Conservation (phyloP, 2,797 vertebrate genomes). For the Limosa lapponica region DNA sequence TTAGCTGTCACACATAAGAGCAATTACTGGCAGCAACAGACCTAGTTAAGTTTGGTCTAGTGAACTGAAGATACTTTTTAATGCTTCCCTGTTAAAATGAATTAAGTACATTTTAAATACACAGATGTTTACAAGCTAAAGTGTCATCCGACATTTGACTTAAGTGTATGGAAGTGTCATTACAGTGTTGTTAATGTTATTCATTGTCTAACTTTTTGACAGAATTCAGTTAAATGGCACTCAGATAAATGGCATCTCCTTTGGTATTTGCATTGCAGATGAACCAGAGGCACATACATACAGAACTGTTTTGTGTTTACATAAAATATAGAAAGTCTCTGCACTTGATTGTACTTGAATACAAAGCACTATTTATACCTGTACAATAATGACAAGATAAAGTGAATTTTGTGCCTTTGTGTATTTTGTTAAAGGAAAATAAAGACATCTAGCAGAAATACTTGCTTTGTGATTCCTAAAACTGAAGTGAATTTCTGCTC, state of each 20-base stretch:
- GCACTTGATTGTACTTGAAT: constrained; percentile 85
- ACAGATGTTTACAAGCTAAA: constrained; percentile 71
- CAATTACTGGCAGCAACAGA: constrained; percentile 51
- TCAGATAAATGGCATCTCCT: constrained; percentile 66
- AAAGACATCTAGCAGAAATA: constrained; percentile 76
- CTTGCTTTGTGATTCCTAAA: constrained; percentile 67
- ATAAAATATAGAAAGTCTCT: constrained; percentile 79
- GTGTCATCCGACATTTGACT: constrained; percentile 66
- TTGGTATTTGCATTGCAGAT: constrained; percentile 72
- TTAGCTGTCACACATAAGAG: constrained; percentile 55
- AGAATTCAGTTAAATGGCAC: constrained; percentile 66
- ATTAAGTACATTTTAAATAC: constrained; percentile 61
- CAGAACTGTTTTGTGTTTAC: constrained; percentile 83
- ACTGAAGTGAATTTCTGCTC: constrained; percentile 26
- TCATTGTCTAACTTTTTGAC: constrained; percentile 64
- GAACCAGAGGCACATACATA: constrained; percentile 71
- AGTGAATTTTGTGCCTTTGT: constrained; percentile 79
- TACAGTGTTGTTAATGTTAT: constrained; percentile 53
- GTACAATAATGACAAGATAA: constrained; percentile 77
- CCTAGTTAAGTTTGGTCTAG: constrained; percentile 53
- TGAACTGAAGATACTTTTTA: constrained; percentile 60
- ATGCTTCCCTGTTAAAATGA: constrained; percentile 53
- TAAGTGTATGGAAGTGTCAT: constrained; percentile 56
- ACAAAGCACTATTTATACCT: constrained; percentile 83
- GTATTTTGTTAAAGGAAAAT: constrained; percentile 84